These are phyloP conservation scores for Zaprionus bogoriensis DNA, from an alignment of 2,888 invertebrate genomes.

Conservation along the genomic window DNA sequence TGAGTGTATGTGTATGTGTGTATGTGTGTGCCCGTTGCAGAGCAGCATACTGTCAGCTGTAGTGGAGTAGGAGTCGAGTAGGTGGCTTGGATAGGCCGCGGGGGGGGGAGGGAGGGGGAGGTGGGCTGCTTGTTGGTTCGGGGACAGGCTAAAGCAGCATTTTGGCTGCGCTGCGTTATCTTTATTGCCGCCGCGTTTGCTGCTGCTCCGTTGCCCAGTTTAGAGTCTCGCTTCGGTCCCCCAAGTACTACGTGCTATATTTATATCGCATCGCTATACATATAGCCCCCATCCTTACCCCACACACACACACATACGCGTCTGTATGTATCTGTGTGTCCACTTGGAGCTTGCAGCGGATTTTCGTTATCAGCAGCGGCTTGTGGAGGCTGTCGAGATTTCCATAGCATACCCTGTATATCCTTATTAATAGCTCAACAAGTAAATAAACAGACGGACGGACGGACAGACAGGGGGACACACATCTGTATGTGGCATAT, in stretches of 20 bases:
- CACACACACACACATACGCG: neutral
- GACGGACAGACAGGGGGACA: too few species aligned
- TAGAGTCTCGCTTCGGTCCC: conserved; percentile 19
- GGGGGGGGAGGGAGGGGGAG: neutral
- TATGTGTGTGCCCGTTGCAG: neutral
- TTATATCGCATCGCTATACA: conserved; percentile 19
- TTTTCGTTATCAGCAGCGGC: neutral
- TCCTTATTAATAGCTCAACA: conserved; percentile 28
- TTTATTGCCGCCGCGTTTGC: conserved; percentile 46
- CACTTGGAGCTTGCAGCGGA: neutral
- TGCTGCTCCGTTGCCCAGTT: conserved; percentile 32
- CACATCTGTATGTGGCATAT: neutral
- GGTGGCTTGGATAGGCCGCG: too few species aligned
- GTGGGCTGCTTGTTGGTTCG: neutral
- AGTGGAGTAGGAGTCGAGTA: too few species aligned
- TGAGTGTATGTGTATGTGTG: too few species aligned
- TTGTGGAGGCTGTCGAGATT: conserved; percentile 6
- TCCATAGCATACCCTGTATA: neutral
- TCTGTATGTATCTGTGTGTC: neutral
- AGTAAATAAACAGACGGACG: conserved; percentile 10
- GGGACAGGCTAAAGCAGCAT: conserved; percentile 6
- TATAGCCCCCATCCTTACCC: too few species aligned
- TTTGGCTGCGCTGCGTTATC: conserved; percentile 58
- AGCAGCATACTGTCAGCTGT: too few species aligned
- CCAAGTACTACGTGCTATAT: conserved; percentile 25